Evolutionary conservation across 2,888 invertebrate genomes (phyloP).

Genomic region (Drosophila gaucha): DNA sequence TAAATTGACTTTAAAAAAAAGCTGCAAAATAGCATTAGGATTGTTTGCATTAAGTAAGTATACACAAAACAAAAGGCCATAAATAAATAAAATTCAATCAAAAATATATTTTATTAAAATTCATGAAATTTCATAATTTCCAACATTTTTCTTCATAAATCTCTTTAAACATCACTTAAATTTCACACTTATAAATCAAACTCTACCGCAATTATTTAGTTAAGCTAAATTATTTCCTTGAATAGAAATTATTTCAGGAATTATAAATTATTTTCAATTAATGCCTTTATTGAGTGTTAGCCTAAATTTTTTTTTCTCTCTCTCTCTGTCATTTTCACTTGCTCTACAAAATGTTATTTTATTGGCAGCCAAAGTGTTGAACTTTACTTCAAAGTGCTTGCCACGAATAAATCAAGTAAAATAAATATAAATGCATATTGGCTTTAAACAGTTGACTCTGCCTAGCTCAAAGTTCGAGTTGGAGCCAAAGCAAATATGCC

Average conservation of each 20-base stretch:
- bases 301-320: neutral
- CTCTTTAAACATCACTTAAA: neutral
- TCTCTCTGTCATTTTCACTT: neutral
- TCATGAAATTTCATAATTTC: neutral
- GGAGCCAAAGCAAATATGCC: slow-evolving; percentile 48
- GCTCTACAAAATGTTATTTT: neutral
- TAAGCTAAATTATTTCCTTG: neutral
- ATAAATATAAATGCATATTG: slow-evolving; percentile 29
- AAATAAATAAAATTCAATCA: neutral
- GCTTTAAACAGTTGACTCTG: slow-evolving; percentile 47
- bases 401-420: slow-evolving; percentile 31
- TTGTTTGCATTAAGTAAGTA: neutral
- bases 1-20: neutral
- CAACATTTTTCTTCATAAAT: neutral
- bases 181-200: neutral
- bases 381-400: slow-evolving; percentile 3
- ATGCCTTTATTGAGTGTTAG: slow-evolving; percentile 11
- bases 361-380: neutral
- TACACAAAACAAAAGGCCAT: neutral
- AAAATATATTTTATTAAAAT: neutral
- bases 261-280: slow-evolving; percentile 5
- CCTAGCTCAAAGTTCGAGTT: slow-evolving; percentile 25
- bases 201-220: neutral
- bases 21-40: neutral
- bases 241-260: neutral